Percentiles rank a stretch among this genome's conserved stretches.
phyloP scores from a whole-genome alignment of 2,888 invertebrate genomes.

The Cosmorhoe ocellata region DNA sequence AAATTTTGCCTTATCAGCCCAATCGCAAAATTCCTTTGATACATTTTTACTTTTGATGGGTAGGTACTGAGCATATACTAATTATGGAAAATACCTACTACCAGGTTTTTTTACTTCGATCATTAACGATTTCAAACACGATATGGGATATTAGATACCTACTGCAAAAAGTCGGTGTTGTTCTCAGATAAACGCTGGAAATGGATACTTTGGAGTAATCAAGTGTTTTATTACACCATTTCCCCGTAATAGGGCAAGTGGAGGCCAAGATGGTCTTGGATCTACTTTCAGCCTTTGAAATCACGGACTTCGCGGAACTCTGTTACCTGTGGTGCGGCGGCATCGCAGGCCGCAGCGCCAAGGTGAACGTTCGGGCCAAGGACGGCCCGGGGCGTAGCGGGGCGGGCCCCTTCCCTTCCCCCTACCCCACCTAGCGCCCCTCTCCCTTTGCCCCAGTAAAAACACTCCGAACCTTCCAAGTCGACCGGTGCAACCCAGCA shows the following conservation, averaged over 20 bases:
- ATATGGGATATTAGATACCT: conserved; percentile 49
- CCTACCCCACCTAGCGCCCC: conserved; percentile 34
- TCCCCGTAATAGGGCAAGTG: conserved; percentile 20
- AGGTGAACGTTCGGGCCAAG: conserved; percentile 82
- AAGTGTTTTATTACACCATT: conserved; percentile 29
- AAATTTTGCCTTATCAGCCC: too few relatives aligned
- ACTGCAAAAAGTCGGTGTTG: conserved; percentile 48
- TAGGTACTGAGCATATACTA: too few relatives aligned
- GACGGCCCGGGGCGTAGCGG: conserved; percentile 72
- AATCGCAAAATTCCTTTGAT: too few relatives aligned
- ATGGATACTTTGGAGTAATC: conserved; percentile 3
- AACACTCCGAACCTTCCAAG: conserved; percentile 73
- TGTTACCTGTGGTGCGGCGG: conserved; percentile 77
- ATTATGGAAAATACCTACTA: too few relatives aligned
- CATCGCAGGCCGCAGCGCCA: conserved; percentile 62
- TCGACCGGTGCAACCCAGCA: conserved; percentile 71
- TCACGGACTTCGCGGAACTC: conserved; percentile 82
- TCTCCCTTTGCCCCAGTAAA: conserved; percentile 63
- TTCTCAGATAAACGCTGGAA: conserved; percentile 25
- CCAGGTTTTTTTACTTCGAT: conserved; percentile 26
- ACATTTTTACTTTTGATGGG: too few relatives aligned
- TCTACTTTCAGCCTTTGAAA: conserved; percentile 79
- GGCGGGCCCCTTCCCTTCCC: conserved; percentile 57
- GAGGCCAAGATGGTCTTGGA: conserved; percentile 54
- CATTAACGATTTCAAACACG: conserved; percentile 35